Evolutionary conservation across 2,797 vertebrate species (phyloP).

Genomic region (Zenarchopterus dispar): DNA sequence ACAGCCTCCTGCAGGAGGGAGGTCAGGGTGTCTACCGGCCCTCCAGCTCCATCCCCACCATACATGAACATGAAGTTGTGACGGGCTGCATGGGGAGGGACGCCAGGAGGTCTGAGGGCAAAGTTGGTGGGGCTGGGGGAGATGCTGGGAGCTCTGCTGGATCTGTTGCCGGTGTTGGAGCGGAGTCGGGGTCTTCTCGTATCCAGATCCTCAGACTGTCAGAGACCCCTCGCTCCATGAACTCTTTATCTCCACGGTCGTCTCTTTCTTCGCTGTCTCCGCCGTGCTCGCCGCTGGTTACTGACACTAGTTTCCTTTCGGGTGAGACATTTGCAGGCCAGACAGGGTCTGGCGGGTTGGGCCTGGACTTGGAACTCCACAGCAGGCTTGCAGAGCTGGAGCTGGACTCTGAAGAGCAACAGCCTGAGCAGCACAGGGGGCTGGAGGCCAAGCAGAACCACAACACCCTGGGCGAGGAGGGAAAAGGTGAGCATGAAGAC

Average conservation of each 20-base stretch:
- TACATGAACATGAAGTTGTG: slow-evolving; percentile 92
- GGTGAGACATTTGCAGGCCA: slow-evolving; percentile 85
- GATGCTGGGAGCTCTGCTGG: slow-evolving; percentile 56
- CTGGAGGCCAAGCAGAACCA: slow-evolving; percentile 58
- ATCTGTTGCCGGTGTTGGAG: slow-evolving; percentile 30
- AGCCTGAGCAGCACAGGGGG: slow-evolving; percentile 8
- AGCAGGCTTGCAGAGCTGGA: slow-evolving; percentile 86
- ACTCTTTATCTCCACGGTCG: slow-evolving; percentile 93
- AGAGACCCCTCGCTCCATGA: slow-evolving; percentile 93
- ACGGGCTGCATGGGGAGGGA: slow-evolving; percentile 26
- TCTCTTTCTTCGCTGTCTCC: slow-evolving; percentile 96
- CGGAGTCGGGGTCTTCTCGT: slow-evolving; percentile 74
- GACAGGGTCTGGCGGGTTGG: slow-evolving; percentile 57
- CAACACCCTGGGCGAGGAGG: slow-evolving; percentile 39
- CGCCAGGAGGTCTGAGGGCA: background rate
- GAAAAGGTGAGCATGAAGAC: slow-evolving; percentile 60
- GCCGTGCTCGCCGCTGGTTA: slow-evolving; percentile 92
- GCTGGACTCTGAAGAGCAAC: slow-evolving; percentile 75
- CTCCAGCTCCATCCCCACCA: slow-evolving; percentile 94
- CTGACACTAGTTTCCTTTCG: slow-evolving; percentile 84
- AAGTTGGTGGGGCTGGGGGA: slow-evolving; percentile 49
- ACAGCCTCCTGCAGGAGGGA: slow-evolving; percentile 89
- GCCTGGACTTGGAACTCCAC: slow-evolving; percentile 83
- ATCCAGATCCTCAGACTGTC: slow-evolving; percentile 86
- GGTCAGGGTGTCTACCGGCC: slow-evolving; percentile 86